Conservation (phyloP, 2,113 vertebrate species). For the Sclerurus mexicanus region DNA sequence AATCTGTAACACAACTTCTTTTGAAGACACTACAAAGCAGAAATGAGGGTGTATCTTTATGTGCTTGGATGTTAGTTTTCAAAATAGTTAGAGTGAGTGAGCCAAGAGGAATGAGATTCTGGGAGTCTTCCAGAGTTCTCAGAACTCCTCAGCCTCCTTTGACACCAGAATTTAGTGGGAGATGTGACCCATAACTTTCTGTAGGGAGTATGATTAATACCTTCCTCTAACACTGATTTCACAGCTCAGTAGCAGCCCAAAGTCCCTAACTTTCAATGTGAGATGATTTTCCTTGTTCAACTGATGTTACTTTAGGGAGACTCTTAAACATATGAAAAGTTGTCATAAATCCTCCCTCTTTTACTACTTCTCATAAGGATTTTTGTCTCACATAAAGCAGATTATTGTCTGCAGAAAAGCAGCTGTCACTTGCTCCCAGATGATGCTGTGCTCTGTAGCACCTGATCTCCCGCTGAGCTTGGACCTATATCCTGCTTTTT, state of each 20-base stretch:
- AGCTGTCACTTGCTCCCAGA: not conserved
- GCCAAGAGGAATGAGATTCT: not conserved
- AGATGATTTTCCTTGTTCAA: not conserved
- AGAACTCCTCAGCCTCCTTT: not conserved
- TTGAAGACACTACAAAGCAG: not conserved
- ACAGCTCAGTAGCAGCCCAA: not conserved
- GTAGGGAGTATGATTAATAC: not conserved
- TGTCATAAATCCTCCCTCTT: conserved; percentile 17
- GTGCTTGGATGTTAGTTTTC: not conserved
- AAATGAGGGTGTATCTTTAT: not conserved
- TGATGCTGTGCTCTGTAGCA: not conserved
- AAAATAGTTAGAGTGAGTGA: not conserved
- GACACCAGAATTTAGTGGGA: not conserved
- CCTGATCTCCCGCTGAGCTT: not conserved
- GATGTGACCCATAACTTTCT: not conserved
- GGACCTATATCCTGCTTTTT: not conserved
- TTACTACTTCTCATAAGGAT: not conserved
- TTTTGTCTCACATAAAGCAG: not conserved
- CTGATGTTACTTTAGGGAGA: not conserved
- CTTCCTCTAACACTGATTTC: not conserved
- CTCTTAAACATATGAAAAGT: not conserved
- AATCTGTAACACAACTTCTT: not conserved
- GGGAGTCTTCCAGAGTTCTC: not conserved
- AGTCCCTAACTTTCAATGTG: not conserved
- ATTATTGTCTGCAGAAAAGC: not conserved